Conservation (phyloP, 1,140 invertebrate species). For the Sitobion miscanthi region DNA sequence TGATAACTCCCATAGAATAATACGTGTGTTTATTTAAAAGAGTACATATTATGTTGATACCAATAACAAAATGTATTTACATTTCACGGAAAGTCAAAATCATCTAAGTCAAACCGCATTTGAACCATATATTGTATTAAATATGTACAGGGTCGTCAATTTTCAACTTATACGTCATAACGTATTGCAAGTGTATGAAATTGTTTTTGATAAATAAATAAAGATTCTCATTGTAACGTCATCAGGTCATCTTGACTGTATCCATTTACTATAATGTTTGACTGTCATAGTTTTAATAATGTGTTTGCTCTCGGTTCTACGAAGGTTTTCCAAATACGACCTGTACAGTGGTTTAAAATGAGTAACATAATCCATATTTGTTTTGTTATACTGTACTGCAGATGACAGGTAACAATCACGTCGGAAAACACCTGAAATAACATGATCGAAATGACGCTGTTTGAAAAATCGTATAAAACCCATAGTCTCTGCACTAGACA, state of each 20-base stretch:
- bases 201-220: background rate
- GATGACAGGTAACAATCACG: background rate
- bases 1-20: background rate
- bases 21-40: background rate
- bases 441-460: background rate
- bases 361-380: background rate
- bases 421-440: constrained; percentile 38
- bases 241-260: background rate
- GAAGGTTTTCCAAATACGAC: background rate
- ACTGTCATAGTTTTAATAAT: background rate
- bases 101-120: background rate
- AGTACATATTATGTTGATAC: background rate
- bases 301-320: background rate
- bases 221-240: background rate
- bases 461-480: constrained; percentile 32
- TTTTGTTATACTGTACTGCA: background rate
- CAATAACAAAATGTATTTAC: background rate
- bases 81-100: background rate
- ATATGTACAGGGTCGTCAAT: background rate
- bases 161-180: background rate
- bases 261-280: background rate
- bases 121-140: background rate
- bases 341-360: background rate
- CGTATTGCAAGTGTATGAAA: background rate
- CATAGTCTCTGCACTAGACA: background rate